Base-by-base conservation (phyloP, 2,888 invertebrate species). In the Cataglyphis livida region DNA sequence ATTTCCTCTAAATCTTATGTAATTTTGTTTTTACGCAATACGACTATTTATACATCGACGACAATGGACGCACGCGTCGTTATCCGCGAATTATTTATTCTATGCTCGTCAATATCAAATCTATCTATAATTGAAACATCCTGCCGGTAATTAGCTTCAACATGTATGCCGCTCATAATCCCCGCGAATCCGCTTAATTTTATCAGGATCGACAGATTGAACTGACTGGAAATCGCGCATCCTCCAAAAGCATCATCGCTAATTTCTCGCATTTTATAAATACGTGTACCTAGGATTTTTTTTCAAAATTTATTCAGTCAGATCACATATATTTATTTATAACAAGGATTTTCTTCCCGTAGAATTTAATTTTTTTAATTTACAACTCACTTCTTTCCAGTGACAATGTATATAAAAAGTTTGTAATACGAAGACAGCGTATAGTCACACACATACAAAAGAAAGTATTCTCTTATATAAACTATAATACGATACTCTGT, bases 31-130 rank as follows among this genome's bases (percentile, higher is more conserved):
- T 7, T 25, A 28, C 41, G n/a, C n/a, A 7, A n/a, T 21, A 18
- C 57, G 15, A 25, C 35, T 76, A 38, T 75, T 64, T 76, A 28
- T 28, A 28, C 35, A 18, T 44, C 68, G 59, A 59, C 65, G 57
- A 32, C 65, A 66, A 76, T 66, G 32, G 41, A n/a, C 21, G 68
- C 28, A 28, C 15, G 28, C 35, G 15, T 41, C 18, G 15, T 70
- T 79, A 70, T n/a, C n/a, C 59, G 25, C 70, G 48, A 79, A 70
- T 79, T 68, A 79, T 68, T 79, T 79, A 70, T 79, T 79, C 78
- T 70, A 59, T 44, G 35, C 59, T 35, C 78, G 78, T 70, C 78
- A 70, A 79, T 79, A 79, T 79, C 61, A 68, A 79, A 79, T 79
- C 59, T 79, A 48, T 44, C 59, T 70, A 70, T 79, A 48, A 79